A percentile compares a stretch with the other conserved stretches of the same genome.
phyloP scores from a whole-genome alignment of 2,888 invertebrate species.

The Notocelia uddmanniana region DNA sequence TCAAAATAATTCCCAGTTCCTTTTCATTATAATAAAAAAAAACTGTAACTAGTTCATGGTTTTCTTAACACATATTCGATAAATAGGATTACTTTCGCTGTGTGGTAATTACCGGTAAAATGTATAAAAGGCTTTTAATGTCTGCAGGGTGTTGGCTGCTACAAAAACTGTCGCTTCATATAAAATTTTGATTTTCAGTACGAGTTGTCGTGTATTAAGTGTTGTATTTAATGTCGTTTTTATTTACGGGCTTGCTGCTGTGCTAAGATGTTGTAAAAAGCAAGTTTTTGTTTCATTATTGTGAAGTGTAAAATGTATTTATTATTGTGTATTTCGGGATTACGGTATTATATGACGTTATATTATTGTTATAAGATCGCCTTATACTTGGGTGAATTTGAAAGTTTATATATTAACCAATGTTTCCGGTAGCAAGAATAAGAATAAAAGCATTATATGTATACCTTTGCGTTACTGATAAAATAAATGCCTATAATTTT shows the following conservation, averaged over 20 bases:
- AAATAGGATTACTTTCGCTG: slow-evolving; percentile 63
- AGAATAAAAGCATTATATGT: neutral
- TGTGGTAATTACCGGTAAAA: slow-evolving; percentile 72
- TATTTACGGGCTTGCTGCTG: slow-evolving; percentile 73
- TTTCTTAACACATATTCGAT: slow-evolving; percentile 5
- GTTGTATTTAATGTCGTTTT: slow-evolving; percentile 57
- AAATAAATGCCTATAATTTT: too few relatives aligned
- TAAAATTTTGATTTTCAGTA: slow-evolving; percentile 43
- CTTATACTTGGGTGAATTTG: slow-evolving; percentile 53
- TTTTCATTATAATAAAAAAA: too few relatives aligned
- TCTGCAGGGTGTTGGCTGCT: slow-evolving; percentile 85
- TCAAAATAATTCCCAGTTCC: too few relatives aligned
- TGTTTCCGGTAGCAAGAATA: neutral
- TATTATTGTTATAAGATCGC: slow-evolving; percentile 55
- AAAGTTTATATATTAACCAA: neutral
- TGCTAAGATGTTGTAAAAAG: slow-evolving; percentile 63
- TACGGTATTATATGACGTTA: slow-evolving; percentile 52
- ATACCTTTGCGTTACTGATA: too few relatives aligned
- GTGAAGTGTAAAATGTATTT: slow-evolving; percentile 54
- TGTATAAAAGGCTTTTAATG: slow-evolving; percentile 77
- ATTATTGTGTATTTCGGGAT: slow-evolving; percentile 50
- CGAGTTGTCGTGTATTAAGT: slow-evolving; percentile 47
- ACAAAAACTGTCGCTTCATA: slow-evolving; percentile 59
- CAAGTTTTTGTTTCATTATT: slow-evolving; percentile 57
- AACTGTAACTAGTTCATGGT: too few relatives aligned